phyloP scores from a whole-genome alignment of 2,797 vertebrate genomes.

The Rhinatrema bivittatum region DNA sequence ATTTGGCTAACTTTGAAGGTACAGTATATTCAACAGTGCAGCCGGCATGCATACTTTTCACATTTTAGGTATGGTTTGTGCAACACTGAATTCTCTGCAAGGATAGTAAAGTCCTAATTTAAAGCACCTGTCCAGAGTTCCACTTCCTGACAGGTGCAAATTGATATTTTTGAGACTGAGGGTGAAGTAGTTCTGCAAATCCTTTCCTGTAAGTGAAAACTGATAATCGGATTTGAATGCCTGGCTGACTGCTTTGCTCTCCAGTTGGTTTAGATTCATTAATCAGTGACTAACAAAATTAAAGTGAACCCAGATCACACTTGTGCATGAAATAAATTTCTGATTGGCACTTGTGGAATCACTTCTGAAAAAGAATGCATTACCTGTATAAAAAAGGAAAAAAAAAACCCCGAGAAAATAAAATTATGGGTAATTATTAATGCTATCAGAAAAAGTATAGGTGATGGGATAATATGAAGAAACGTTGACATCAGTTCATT shows the following conservation, averaged over 20 bases:
- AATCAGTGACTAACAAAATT: constrained; percentile 28
- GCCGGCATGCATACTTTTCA: too few relatives aligned
- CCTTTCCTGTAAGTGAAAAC: constrained; percentile 40
- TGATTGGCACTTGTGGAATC: constrained; percentile 28
- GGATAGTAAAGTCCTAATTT: too few relatives aligned
- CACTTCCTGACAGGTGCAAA: constrained; percentile 27
- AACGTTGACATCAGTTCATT: too few relatives aligned
- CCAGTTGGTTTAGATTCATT: constrained; percentile 24
- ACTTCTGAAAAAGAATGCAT: constrained; percentile 23
- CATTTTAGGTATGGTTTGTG: too few relatives aligned
- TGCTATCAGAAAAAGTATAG: too few relatives aligned
- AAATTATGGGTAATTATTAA: too few relatives aligned
- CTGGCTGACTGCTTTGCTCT: constrained; percentile 28
- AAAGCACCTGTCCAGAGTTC: too few relatives aligned
- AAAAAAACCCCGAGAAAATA: too few relatives aligned
- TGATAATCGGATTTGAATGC: constrained; percentile 46
- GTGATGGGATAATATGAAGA: too few relatives aligned
- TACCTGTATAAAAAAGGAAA: constrained; percentile 24
- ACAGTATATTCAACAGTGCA: too few relatives aligned
- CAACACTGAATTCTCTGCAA: too few relatives aligned
- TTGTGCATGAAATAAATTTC: constrained; percentile 42
- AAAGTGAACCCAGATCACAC: constrained; percentile 18
- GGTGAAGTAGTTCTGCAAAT: constrained; percentile 18
- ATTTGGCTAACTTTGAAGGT: too few relatives aligned
- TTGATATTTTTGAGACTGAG: constrained; percentile 38